Conservation (phyloP, 1,140 invertebrate genomes). For the Anthonomus grandis region DNA sequence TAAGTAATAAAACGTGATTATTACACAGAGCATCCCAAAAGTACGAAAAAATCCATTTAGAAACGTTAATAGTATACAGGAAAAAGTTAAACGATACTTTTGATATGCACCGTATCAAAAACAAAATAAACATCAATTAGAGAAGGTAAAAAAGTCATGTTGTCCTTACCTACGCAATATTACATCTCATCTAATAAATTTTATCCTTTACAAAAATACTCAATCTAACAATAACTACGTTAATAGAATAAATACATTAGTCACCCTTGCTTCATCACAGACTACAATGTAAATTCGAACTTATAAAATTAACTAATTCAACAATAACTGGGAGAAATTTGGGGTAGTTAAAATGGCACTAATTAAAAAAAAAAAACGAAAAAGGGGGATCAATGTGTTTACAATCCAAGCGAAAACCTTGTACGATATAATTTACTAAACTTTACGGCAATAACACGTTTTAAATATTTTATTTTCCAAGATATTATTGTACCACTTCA, state of each 20-base stretch:
- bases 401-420: constrained; percentile 8
- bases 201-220: constrained; percentile 47
- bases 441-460: constrained; percentile 3
- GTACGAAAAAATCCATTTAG: neutral
- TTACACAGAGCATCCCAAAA: neutral
- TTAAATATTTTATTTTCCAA: constrained; percentile 14
- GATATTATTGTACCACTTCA: constrained; percentile 31
- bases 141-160: too few relatives aligned
- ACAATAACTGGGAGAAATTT: neutral
- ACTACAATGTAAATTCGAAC: constrained; percentile 44
- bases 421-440: neutral
- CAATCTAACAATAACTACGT: constrained; percentile 41
- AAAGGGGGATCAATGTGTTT: constrained; percentile 18
- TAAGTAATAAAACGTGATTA: constrained; percentile 5
- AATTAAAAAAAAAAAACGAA: neutral
- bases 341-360: neutral
- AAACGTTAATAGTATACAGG: constrained; percentile 23
- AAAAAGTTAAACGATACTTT: constrained; percentile 36
- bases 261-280: constrained; percentile 48
- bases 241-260: constrained; percentile 48
- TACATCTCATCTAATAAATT: constrained; percentile 33
- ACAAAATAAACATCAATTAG: too few relatives aligned
- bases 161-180: too few relatives aligned
- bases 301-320: constrained; percentile 5
- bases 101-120: too few relatives aligned